Percentiles rank a stretch among this genome's conserved stretches.
phyloP scores from a whole-genome alignment of 2,113 vertebrate species.

The Channa maculata region DNA sequence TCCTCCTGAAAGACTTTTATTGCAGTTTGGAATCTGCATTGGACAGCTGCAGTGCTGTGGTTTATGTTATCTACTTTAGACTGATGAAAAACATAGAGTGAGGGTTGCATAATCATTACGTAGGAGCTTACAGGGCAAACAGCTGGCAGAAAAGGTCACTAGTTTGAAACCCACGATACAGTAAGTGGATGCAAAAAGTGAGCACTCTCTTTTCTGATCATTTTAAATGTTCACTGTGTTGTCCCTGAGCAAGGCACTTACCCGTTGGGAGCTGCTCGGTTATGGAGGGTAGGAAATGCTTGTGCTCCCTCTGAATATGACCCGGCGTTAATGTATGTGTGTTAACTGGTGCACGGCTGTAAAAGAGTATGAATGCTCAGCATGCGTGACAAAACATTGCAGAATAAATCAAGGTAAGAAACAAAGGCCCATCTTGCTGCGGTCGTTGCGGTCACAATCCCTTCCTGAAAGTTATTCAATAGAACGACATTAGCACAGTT shows the following conservation, averaged over 20 bases:
- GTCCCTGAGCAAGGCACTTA: slow-evolving; percentile 46
- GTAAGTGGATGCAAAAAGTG: background rate
- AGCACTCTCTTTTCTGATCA: slow-evolving; percentile 1
- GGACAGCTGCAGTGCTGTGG: slow-evolving; percentile 41
- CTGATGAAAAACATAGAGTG: slow-evolving; percentile 59
- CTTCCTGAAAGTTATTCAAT: slow-evolving; percentile 55
- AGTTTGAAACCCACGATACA: slow-evolving; percentile 39
- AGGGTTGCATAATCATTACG: slow-evolving; percentile 45
- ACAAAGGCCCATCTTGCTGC: slow-evolving; percentile 40
- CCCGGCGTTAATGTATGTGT: slow-evolving; percentile 13
- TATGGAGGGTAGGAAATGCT: slow-evolving; percentile 9
- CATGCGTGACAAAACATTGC: slow-evolving; percentile 42
- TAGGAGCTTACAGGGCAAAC: slow-evolving; percentile 36
- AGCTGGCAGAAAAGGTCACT: slow-evolving; percentile 58
- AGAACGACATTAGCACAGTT: slow-evolving; percentile 59
- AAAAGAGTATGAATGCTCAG: slow-evolving; percentile 53
- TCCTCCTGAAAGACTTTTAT: slow-evolving; percentile 47
- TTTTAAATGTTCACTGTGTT: too few relatives aligned
- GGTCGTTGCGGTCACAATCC: slow-evolving; percentile 46
- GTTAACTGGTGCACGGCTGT: slow-evolving; percentile 21
- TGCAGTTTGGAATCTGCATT: slow-evolving; percentile 45
- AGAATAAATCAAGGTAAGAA: slow-evolving; percentile 42
- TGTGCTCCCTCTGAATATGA: slow-evolving; percentile 3
- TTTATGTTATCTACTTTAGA: slow-evolving; percentile 49
- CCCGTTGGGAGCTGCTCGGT: background rate